A percentile compares a stretch with the other conserved stretches of the same genome.
phyloP scores from a whole-genome alignment of 2,888 invertebrate genomes.

The Lasioglossum figueresi region DNA sequence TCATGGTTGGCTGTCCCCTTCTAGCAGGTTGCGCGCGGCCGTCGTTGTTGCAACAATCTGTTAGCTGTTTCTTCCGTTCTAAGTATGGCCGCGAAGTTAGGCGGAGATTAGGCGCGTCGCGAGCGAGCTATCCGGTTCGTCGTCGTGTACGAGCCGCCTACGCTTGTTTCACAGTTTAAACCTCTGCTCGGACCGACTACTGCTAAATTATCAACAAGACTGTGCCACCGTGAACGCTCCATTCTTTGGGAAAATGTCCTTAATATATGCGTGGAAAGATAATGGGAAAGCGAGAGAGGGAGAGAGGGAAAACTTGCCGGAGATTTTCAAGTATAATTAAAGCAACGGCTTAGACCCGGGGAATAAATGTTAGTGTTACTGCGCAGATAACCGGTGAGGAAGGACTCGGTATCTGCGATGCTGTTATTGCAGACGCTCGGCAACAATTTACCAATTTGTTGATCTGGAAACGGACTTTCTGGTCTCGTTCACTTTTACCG shows the following conservation, averaged over 20 bases:
- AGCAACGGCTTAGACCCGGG: not conserved
- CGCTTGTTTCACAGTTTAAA: slow-evolving; percentile 57
- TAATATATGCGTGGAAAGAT: slow-evolving; percentile 43
- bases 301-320: slow-evolving; percentile 9
- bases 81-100: slow-evolving; percentile 69
- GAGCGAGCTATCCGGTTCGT: slow-evolving; percentile 44
- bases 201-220: slow-evolving; percentile 56
- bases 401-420: not conserved
- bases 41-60: slow-evolving; percentile 69
- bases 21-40: slow-evolving; percentile 45
- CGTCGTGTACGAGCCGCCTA: slow-evolving; percentile 57
- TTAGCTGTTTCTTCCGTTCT: slow-evolving; percentile 74
- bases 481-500: not conserved
- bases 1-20: slow-evolving; percentile 48
- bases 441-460: slow-evolving; percentile 7
- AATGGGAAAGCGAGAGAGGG: not conserved
- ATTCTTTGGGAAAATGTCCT: slow-evolving; percentile 36
- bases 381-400: slow-evolving; percentile 13
- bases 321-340: slow-evolving; percentile 37
- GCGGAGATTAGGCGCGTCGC: slow-evolving; percentile 68
- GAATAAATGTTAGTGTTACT: slow-evolving; percentile 25
- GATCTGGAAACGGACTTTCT: no score
- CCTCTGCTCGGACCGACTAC: slow-evolving; percentile 33
- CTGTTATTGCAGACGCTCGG: not conserved
- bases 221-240: slow-evolving; percentile 25